Percentiles rank a stretch among this genome's conserved stretches.
Conservation (phyloP, 35 echinoderm and acorn worm species). For the Ophioderma brevispina region DNA sequence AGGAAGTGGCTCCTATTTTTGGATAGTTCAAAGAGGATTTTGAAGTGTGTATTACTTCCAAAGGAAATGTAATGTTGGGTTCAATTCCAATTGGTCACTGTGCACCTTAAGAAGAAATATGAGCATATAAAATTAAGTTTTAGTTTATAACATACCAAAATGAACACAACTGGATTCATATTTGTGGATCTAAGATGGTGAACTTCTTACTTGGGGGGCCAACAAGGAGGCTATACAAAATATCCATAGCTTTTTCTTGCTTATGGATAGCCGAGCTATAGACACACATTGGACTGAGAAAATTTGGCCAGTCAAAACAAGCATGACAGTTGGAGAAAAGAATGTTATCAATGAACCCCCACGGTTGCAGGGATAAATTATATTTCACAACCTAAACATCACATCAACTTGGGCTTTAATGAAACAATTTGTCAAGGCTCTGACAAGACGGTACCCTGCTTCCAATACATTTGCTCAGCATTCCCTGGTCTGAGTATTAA, state of each 20-base stretch:
- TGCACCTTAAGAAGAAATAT: not conserved
- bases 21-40: not conserved
- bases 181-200: not conserved
- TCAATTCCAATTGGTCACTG: slow-evolving; percentile 1
- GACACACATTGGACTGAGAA: not conserved
- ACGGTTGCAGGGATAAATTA: not conserved
- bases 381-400: too few relatives aligned
- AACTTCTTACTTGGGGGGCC: not conserved
- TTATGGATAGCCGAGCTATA: not conserved
- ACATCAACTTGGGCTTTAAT: not conserved
- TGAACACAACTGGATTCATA: slow-evolving; percentile 1
- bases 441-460: not conserved
- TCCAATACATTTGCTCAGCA: not conserved
- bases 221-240: not conserved
- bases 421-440: slow-evolving; percentile 6
- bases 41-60: not conserved
- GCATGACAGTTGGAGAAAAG: not conserved
- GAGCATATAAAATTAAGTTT: not conserved
- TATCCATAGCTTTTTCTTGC: not conserved
- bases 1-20: not conserved
- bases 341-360: not conserved
- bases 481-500: not conserved
- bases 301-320: not conserved
- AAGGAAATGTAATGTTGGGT: not conserved
- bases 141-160: not conserved